A percentile compares a stretch with the other conserved stretches of the same genome.
phyloP scores from a whole-genome alignment of 2,113 vertebrate genomes.

The Electrona antarctica region DNA sequence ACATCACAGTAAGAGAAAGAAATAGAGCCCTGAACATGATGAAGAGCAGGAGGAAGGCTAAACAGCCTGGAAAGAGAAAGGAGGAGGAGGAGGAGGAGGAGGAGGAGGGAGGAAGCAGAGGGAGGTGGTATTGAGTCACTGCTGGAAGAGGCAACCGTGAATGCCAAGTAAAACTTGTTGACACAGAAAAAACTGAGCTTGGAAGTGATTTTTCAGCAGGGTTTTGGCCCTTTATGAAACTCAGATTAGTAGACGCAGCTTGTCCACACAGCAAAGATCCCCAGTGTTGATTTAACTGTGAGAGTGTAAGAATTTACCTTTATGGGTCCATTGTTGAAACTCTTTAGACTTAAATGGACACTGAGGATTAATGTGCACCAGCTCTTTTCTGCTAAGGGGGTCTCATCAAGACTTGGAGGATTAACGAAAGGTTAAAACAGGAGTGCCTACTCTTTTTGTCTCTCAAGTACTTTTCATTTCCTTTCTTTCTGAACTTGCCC shows the following conservation, averaged over 20 bases:
- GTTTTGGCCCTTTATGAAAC: slow-evolving; percentile 13
- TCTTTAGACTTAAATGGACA: too few relatives aligned
- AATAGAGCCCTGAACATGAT: slow-evolving; percentile 57
- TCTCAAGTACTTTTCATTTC: slow-evolving; percentile 2
- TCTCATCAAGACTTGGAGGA: not conserved
- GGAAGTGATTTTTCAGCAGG: not conserved
- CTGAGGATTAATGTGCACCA: too few relatives aligned
- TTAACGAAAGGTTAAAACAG: slow-evolving; percentile 6
- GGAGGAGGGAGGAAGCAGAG: slow-evolving; percentile 34
- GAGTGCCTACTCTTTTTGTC: slow-evolving; percentile 7
- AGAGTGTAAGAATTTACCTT: too few relatives aligned
- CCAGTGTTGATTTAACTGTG: too few relatives aligned
- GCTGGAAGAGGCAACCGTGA: slow-evolving; percentile 57
- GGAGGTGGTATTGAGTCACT: not conserved
- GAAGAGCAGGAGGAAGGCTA: slow-evolving; percentile 49
- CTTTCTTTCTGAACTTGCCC: not conserved
- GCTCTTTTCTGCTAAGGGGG: not conserved
- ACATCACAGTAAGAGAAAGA: slow-evolving; percentile 60
- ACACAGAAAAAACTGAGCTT: slow-evolving; percentile 50
- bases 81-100: slow-evolving; percentile 22
- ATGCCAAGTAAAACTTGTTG: slow-evolving; percentile 70
- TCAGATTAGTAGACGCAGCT: slow-evolving; percentile 7
- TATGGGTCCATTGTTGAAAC: too few relatives aligned
- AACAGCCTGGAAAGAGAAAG: slow-evolving; percentile 61
- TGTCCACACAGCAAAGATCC: not conserved